Evolutionary conservation across 35 echinoderm and acorn worm genomes (phyloP), one percentile per base, ranked within the genome.

Genomic region (Eucidaris tribuloides): DNA sequence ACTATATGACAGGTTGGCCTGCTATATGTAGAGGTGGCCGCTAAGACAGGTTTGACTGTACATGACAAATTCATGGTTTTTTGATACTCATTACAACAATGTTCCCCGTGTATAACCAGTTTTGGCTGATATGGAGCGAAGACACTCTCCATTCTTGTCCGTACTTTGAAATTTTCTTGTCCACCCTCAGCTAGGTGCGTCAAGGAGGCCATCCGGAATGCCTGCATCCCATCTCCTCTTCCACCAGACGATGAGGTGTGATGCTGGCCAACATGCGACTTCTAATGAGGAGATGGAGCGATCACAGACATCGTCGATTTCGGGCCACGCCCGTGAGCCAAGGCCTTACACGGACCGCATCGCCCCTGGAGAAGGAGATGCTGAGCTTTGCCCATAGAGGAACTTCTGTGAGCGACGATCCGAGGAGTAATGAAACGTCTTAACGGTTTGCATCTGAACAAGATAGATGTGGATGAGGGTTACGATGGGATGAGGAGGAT

Each of bases 321-420:
- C 48, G 38, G 35, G 5, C 85, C 89, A 32, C 28, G 86, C 18
- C 52, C 34, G 0, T 85, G 92, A 23, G 94, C 82, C 13, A 46
- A 82, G 50, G 42, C n/a, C 0, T 92, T 92, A 62, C 46, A 81
- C 60, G 42, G 31, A 14, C 58, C 81, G 15, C 77, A n/a, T 39
- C 63, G 15, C 15, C 49, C 7, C 18, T 92, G 82, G 89, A 97
- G 74, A 58, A 61, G 9, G 62, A 86, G 45, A 80, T 97, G 76
- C 85, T 92, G 18, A 35, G 76, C 29, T 97, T 81, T 62, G 89
- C 89, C 31, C 83, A 74, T 85, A 86, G 74, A 74, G 57, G 19
- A 81, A 76, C 42, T 97, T 92, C 65, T 96, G 93, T 87, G 84
- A 84, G n/a, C 68, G 87, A 72, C 65, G 87, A 17, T 87, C 90